These are phyloP conservation scores for Numenius phaeopus DNA, from an alignment of 2,797 vertebrate species.

Conservation along the genomic window DNA sequence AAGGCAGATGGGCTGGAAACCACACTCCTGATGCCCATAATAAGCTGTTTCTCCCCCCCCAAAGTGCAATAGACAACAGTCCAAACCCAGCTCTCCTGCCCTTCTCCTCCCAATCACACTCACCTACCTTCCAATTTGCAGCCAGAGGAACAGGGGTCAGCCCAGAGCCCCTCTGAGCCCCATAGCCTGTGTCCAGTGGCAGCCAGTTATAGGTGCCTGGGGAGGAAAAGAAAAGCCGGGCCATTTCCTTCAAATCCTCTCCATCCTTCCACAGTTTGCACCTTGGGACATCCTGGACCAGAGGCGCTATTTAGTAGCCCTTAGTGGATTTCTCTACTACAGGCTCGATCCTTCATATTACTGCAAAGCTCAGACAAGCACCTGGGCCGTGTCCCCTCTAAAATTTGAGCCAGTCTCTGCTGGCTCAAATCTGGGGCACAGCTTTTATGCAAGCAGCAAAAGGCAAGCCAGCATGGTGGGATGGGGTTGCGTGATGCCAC, in stretches of 20 bases:
- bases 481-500: fast-evolving
- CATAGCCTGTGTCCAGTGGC: not conserved
- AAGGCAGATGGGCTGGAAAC: not conserved
- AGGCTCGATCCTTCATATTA: not conserved
- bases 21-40: not conserved
- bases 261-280: not conserved
- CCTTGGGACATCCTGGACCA: not conserved
- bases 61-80: not conserved
- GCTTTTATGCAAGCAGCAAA: not conserved
- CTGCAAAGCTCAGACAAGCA: not conserved
- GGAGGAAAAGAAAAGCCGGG: not conserved
- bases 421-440: not conserved
- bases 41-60: not conserved
- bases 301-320: not conserved
- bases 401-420: not conserved
- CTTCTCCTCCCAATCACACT: not conserved
- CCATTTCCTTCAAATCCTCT: not conserved
- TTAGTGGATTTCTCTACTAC: not conserved
- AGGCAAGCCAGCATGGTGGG: fast-evolving
- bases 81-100: not conserved
- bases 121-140: not conserved
- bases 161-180: not conserved
- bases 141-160: not conserved
- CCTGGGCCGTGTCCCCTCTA: fast-evolving
- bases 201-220: not conserved